Evolutionary conservation across 1,140 invertebrate genomes (phyloP), one percentile per base, ranked within the genome.

Genomic region (Hesperophylax magnus): DNA sequence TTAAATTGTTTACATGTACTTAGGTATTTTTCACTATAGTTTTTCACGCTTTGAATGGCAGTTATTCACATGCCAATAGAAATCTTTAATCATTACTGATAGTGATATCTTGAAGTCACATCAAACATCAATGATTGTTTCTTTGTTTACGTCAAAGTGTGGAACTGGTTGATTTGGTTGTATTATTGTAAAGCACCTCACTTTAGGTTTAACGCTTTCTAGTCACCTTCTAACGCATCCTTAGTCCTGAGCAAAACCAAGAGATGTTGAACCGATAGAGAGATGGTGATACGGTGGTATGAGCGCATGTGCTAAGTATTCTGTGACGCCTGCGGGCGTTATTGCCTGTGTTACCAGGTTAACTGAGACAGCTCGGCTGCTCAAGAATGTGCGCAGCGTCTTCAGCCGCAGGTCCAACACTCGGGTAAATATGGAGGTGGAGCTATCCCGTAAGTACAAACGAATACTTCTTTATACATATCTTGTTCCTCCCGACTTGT

Each of bases 301-400:
- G 34, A 56, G 27, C 54, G 77, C 63, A 74, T 77, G 78, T 84
- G 80, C 78, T 82, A 84, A 84, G 83, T 81, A 79, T 81, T 79
- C 39, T 79, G 76, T 80, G 77, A 81, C 74, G 85, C 78, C 85
- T 84, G 61, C 80, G 84, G 84, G 83, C 84, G 85, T 84, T 84
- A 85, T 85, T 82, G 75, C 82, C 85, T 86, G 85, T 88, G 79
- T 86, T 87, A 86, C 87, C 94, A 98, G 97, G 94, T 94, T 98
- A 88, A 97, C 96, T 90, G 97, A 99, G 93, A 98, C 97, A 84
- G 97, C 97, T 85, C 93, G 97, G 85, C 93, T 99, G 86, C 93
- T 99, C 89, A 95, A 96, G 91, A 97, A 96, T 91, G 95, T 97
- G 81, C 93, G 94, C 91, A 97, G 94, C 92, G 96, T 97, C 87